Base-by-base conservation (phyloP, 2,113 vertebrate species). In the Sceloporus tristichus region DNA sequence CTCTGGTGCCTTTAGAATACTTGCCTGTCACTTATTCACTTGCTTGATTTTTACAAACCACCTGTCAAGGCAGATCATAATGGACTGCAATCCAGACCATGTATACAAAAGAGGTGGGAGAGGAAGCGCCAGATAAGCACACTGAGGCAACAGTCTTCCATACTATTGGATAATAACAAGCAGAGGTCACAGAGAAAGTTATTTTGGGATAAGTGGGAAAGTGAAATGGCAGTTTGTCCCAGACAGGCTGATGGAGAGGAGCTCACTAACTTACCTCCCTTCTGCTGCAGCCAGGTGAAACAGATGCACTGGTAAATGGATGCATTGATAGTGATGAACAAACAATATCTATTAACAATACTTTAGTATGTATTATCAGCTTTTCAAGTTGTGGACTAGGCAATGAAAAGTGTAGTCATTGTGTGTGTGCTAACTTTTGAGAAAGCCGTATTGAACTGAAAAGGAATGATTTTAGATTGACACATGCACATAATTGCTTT, bases 201-300 rank as follows among this genome's bases (percentile, higher is more conserved):
- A n/a, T 84, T 84, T n/a, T 34, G 65, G 53, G 82, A 34, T n/a
- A 66, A 54, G 27, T 34, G 5, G 27, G 34, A 19, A n/a, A 71
- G 82, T 29, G 16, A 74, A 84, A 74, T 74, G 48, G 82, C 82
- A 84, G n/a, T n/a, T 59, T 73, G 48, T 74, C 82, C 21, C 70
- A 74, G 48, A 70, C 68, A 84, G 71, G 29, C 5, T 19, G 48
- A 70, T 40, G 16, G 48, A n/a, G 29, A 34, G 66, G 11, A 9
- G 18, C 27, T 84, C 48, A 54, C 29, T 68, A 23, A 38, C 9
- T 8, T 23, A 29, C 9, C 29, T 38, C n/a, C 34, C 29, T n/a
- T 84, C 13, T 56, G 18, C 18, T 56, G 38, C 38, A n/a, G 56
- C 6, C 9, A 77, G 29, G 42, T 53, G 21, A 53, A 59, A 16